A percentile compares a stretch with the other conserved stretches of the same genome.
Conservation (phyloP, 1,140 invertebrate species). For the Arctopsyche grandis region DNA sequence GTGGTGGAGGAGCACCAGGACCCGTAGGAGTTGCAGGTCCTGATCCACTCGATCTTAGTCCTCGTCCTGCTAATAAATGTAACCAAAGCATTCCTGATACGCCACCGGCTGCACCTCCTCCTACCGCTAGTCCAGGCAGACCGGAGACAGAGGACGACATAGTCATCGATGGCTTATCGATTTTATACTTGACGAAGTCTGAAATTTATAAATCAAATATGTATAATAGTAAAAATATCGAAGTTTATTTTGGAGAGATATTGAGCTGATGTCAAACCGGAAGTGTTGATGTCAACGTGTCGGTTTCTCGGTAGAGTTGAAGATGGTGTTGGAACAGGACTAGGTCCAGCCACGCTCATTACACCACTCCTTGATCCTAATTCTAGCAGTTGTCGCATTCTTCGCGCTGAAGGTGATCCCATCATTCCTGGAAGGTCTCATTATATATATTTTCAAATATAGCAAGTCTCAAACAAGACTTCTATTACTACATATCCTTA, state of each 20-base stretch:
- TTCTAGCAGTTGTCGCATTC: constrained; percentile 83
- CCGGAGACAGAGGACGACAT: constrained; percentile 63
- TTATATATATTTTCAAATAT: background rate
- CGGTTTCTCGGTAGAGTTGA: constrained; percentile 79
- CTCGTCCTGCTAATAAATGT: constrained; percentile 88
- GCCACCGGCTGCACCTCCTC: constrained; percentile 65
- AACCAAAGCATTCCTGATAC: constrained; percentile 92
- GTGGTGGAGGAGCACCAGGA: constrained; percentile 61
- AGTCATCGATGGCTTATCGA: constrained; percentile 77
- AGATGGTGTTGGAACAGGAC: constrained; percentile 76
- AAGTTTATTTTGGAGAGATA: too few species aligned
- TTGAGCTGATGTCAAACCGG: constrained; percentile 66
- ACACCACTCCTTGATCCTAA: constrained; percentile 67
- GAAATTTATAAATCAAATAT: constrained; percentile 49
- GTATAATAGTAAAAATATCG: background rate
- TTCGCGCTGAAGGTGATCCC: constrained; percentile 76
- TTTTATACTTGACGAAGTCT: constrained; percentile 93
- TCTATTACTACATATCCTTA: too few species aligned
- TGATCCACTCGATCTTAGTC: constrained; percentile 78
- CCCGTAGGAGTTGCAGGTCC: constrained; percentile 72
- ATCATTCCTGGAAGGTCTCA: constrained; percentile 61
- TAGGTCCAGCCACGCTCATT: constrained; percentile 69
- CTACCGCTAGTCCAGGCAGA: constrained; percentile 62
- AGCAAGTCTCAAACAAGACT: too few species aligned
- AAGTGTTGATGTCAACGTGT: constrained; percentile 88